Evolutionary conservation across 1,140 invertebrate species (phyloP).

Genomic region (Araneus ventricosus): DNA sequence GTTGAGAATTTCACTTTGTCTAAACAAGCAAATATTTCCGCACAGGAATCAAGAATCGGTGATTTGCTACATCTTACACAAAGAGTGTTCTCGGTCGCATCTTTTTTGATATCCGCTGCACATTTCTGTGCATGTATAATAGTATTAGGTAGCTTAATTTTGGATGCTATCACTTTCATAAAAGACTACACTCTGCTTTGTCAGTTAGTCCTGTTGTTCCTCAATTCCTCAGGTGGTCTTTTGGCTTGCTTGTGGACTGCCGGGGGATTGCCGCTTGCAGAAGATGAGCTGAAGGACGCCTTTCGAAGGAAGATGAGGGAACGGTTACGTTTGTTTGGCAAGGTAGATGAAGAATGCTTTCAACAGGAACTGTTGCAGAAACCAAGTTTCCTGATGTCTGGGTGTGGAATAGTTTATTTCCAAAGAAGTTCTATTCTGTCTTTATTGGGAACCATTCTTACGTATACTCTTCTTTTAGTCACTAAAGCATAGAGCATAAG

Average conservation of each 20-base stretch:
- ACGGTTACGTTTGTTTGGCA: neutral
- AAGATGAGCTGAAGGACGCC: neutral
- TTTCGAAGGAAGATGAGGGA: neutral
- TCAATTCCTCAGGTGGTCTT: neutral
- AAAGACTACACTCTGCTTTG: fast-evolving
- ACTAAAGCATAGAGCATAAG: neutral
- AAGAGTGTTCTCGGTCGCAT: neutral
- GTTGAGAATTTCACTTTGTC: neutral
- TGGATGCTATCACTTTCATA: too few relatives aligned
- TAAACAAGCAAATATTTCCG: neutral
- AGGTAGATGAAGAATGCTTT: neutral
- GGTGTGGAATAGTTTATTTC: neutral
- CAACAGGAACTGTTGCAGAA: neutral
- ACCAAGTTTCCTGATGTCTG: neutral
- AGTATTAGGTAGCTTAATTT: neutral
- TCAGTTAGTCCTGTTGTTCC: neutral
- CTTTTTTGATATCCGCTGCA: neutral
- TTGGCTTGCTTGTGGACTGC: neutral
- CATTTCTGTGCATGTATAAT: neutral
- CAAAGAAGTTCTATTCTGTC: neutral
- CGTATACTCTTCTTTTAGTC: neutral
- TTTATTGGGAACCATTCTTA: neutral
- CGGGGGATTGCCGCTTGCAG: neutral
- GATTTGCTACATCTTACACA: neutral
- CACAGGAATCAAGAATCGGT: neutral